Evolutionary conservation across 2,113 vertebrate species (phyloP).

Genomic region (Corapipo altera): DNA sequence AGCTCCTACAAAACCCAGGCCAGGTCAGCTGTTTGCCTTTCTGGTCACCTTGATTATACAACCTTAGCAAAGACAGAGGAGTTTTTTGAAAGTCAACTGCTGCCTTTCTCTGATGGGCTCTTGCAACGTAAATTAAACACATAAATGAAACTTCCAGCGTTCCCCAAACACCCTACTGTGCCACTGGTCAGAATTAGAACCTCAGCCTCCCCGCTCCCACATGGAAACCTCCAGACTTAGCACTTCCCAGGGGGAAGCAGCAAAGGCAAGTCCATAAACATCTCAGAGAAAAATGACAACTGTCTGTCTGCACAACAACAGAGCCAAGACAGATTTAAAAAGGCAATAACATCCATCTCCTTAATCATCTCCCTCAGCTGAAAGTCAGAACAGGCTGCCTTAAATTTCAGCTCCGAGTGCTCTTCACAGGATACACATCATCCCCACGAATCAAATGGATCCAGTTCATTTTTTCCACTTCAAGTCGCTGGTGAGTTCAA

Average conservation of each 20-base stretch:
- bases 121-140: neutral
- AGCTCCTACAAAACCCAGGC: neutral
- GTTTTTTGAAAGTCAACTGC: neutral
- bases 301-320: neutral
- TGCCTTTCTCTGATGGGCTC: neutral
- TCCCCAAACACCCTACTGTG: neutral
- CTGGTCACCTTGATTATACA: neutral
- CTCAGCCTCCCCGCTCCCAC: neutral
- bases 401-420: neutral
- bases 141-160: too few relatives aligned
- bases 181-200: neutral
- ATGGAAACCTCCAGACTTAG: neutral
- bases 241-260: neutral
- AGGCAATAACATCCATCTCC: neutral
- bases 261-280: neutral
- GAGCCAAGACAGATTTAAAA: neutral
- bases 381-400: neutral
- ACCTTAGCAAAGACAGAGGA: neutral
- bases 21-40: neutral
- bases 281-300: neutral
- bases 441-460: neutral
- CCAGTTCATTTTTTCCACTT: conserved; percentile 22
- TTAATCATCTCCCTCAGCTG: neutral
- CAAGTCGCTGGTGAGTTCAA: neutral
- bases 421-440: neutral